These are phyloP conservation scores for Lycocorax pyrrhopterus DNA, from an alignment of 2,113 vertebrate genomes.

Conservation along the genomic window DNA sequence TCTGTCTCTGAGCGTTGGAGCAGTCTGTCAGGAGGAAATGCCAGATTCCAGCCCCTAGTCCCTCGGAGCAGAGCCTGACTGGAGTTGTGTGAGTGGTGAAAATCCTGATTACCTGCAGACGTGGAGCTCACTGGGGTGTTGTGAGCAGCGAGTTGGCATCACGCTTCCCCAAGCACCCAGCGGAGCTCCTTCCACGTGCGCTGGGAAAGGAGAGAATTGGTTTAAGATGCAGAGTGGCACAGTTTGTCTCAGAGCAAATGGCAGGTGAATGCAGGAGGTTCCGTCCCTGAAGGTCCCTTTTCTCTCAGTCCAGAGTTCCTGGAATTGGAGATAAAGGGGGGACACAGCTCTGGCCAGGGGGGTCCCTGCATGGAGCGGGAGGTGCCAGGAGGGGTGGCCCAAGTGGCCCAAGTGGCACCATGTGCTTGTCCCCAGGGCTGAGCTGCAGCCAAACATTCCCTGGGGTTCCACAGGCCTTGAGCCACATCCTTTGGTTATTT, in stretches of 20 bases:
- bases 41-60: not conserved
- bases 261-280: not conserved
- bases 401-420: not conserved
- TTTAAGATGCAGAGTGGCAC: not conserved
- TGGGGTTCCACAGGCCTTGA: not conserved
- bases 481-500: accelerated
- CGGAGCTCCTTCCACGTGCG: not conserved
- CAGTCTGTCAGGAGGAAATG: not conserved
- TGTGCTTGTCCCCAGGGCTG: not conserved
- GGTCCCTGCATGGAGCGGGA: not conserved
- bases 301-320: not conserved
- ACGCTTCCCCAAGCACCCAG: not conserved
- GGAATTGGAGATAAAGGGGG: accelerated
- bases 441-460: not conserved
- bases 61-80: not conserved
- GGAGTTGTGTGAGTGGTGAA: accelerated
- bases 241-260: no score
- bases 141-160: accelerated
- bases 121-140: accelerated
- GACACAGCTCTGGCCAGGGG: not conserved
- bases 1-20: not conserved
- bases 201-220: not conserved
- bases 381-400: not conserved
- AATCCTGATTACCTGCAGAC: accelerated
- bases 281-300: not conserved